These are phyloP conservation scores for Zelostemma sp. DNA, from an alignment of 1,140 invertebrate genomes.

Conservation along the genomic window DNA sequence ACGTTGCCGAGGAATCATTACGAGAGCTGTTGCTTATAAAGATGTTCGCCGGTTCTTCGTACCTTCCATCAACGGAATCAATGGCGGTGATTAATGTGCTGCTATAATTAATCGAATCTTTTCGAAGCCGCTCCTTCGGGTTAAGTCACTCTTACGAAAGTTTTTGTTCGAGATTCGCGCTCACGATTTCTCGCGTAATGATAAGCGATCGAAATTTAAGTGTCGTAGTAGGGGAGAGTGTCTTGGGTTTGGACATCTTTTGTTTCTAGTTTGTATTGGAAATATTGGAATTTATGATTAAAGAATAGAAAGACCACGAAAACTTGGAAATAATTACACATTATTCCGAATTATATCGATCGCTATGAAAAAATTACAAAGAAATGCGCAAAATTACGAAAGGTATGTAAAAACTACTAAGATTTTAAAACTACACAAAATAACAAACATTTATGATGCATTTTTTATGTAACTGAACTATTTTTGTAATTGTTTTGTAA, in stretches of 20 bases:
- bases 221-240: too few relatives aligned
- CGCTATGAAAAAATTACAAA: too few relatives aligned
- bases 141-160: constrained; percentile 1
- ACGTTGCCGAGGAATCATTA: constrained; percentile 19
- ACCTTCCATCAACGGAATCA: constrained; percentile 14
- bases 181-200: background rate
- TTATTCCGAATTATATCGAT: too few relatives aligned
- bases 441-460: too few relatives aligned
- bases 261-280: background rate
- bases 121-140: background rate
- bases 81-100: constrained; percentile 27
- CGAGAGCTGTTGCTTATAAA: constrained; percentile 3
- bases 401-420: too few relatives aligned
- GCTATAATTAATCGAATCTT: constrained; percentile 2
- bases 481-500: too few relatives aligned
- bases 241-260: background rate
- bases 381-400: too few relatives aligned
- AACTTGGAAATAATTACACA: too few relatives aligned
- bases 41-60: constrained; percentile 19
- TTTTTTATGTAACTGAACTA: too few relatives aligned
- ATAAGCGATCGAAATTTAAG: background rate
- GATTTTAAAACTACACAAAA: too few relatives aligned
- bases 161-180: background rate
- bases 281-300: too few relatives aligned
- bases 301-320: too few relatives aligned